Conservation (phyloP, 2,888 invertebrate species). For the Dynastes hyllus region DNA sequence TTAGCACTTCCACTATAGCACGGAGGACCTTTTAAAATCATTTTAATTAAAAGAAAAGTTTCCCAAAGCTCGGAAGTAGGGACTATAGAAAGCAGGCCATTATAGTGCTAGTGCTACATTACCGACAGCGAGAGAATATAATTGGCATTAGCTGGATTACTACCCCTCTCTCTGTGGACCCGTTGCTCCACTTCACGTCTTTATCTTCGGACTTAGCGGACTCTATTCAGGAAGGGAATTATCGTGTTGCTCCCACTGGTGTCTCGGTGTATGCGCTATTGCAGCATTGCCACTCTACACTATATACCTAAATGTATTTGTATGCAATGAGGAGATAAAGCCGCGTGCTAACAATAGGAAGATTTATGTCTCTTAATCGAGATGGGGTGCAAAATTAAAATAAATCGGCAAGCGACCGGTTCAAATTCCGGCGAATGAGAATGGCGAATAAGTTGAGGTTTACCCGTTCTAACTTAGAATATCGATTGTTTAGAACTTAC, state of each 20-base stretch:
- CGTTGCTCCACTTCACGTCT: conserved; percentile 13
- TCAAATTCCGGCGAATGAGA: too few species aligned
- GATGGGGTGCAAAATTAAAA: not conserved
- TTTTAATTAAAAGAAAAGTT: conserved; percentile 23
- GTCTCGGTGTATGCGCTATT: not conserved
- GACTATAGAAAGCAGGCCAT: not conserved
- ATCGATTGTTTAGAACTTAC: too few species aligned
- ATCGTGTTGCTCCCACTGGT: not conserved
- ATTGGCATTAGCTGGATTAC: conserved; percentile 25
- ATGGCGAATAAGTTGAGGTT: too few species aligned
- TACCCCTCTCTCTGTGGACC: conserved; percentile 1
- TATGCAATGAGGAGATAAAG: conserved; percentile 21
- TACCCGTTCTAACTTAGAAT: too few species aligned
- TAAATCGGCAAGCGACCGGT: not conserved
- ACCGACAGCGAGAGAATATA: conserved; percentile 14
- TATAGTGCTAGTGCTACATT: conserved; percentile 7
- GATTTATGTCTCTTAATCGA: not conserved
- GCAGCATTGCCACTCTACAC: not conserved
- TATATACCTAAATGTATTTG: not conserved
- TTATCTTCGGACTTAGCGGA: conserved; percentile 21
- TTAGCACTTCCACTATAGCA: not conserved
- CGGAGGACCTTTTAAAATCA: not conserved
- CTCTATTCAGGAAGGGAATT: conserved; percentile 4
- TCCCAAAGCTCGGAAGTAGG: not conserved
- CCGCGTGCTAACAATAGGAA: not conserved